Percentiles rank a stretch among this genome's conserved stretches.
Conservation (phyloP, 2,797 vertebrate species). For the Prionace glauca region DNA sequence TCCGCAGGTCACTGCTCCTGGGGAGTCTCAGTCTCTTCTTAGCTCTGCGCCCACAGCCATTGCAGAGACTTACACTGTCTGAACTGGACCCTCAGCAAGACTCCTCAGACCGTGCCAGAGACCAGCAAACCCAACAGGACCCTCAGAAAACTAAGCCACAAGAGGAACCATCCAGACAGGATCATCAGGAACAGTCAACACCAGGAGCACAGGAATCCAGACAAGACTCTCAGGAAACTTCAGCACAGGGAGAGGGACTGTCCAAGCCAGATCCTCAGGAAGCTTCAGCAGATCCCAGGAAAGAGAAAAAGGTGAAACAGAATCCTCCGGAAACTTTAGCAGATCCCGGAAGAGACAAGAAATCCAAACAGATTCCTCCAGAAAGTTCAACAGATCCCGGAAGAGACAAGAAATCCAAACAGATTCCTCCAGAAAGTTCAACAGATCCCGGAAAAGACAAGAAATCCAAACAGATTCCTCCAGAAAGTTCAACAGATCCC, state of each 20-base stretch:
- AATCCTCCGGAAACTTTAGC: not conserved
- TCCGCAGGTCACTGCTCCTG: conserved; percentile 6
- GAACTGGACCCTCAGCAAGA: not conserved
- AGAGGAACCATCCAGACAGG: not conserved
- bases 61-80: not conserved
- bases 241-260: not conserved
- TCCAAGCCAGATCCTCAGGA: not conserved
- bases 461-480: not conserved
- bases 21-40: conserved; percentile 15
- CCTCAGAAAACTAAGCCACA: not conserved
- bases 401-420: no score
- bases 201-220: not conserved
- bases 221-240: not conserved
- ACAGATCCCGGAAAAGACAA: not conserved
- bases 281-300: not conserved
- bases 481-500: not conserved
- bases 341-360: not conserved
- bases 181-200: not conserved
- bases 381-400: no score
- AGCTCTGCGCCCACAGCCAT: not conserved
- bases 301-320: not conserved
- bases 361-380: no score
- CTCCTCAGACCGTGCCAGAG: not conserved
- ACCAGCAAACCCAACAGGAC: not conserved
- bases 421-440: not conserved